Evolutionary conservation across 2,888 invertebrate genomes (phyloP).

Genomic region (Eremobia ochroleuca): DNA sequence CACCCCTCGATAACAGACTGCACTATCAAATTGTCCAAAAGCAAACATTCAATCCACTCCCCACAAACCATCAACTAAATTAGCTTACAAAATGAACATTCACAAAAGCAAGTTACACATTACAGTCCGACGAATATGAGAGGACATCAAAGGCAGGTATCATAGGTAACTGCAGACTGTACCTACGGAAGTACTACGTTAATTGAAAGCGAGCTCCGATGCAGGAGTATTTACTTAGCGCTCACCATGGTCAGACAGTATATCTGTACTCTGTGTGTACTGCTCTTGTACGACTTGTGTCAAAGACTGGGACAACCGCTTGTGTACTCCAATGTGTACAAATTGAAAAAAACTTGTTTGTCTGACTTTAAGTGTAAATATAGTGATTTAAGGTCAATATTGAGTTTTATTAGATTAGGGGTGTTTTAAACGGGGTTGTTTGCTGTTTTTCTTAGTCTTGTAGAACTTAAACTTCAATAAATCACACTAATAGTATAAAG

Average conservation of each 20-base stretch:
- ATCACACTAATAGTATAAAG: no score
- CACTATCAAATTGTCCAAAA: neutral
- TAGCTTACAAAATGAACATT: conserved; percentile 62
- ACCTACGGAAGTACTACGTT: conserved; percentile 71
- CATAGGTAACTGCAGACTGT: conserved; percentile 85
- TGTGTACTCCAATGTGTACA: conserved; percentile 50
- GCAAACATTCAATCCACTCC: conserved; percentile 30
- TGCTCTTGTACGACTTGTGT: conserved; percentile 83
- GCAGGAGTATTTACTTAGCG: conserved; percentile 81
- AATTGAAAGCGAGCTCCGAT: conserved; percentile 85
- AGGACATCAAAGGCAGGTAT: conserved; percentile 85
- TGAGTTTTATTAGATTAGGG: conserved; percentile 21
- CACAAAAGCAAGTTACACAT: conserved; percentile 77
- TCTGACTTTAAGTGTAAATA: conserved; percentile 42
- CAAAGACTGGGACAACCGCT: conserved; percentile 76
- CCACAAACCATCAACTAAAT: conserved; percentile 58
- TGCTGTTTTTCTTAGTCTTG: neutral
- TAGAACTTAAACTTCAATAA: neutral
- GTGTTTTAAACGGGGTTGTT: conserved; percentile 18
- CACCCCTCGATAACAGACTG: neutral
- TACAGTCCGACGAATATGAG: conserved; percentile 76
- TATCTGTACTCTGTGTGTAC: conserved; percentile 66
- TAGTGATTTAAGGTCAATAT: conserved; percentile 31
- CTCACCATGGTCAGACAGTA: conserved; percentile 82
- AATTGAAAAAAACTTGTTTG: conserved; percentile 56